A percentile compares a stretch with the other conserved stretches of the same genome.
Conservation (phyloP, 1,140 invertebrate species). For the Drosophila lini region DNA sequence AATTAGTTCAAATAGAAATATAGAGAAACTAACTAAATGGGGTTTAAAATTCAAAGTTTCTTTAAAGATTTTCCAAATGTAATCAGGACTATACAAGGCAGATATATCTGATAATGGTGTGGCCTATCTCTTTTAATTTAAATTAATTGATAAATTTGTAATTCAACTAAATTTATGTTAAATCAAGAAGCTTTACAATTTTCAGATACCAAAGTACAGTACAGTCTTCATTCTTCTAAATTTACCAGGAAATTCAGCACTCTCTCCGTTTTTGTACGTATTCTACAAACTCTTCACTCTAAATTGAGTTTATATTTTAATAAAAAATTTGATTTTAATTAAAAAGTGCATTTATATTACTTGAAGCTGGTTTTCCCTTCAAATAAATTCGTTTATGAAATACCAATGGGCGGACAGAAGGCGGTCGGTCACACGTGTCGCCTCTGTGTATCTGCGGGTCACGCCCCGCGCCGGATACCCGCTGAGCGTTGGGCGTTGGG, state of each 20-base stretch:
- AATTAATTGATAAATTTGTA: not conserved
- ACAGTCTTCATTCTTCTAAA: too few species aligned
- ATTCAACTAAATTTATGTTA: too few species aligned
- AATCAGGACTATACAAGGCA: not conserved
- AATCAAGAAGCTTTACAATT: too few species aligned
- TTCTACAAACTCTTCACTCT: not conserved
- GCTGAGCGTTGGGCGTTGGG: not conserved
- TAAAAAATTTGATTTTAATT: not conserved
- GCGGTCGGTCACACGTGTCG: slow-evolving; percentile 42
- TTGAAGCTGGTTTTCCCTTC: not conserved
- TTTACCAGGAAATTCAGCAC: not conserved
- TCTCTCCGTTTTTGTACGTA: not conserved
- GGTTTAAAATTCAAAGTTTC: too few species aligned
- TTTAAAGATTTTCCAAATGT: too few species aligned
- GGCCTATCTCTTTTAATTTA: not conserved
- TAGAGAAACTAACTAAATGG: not conserved
- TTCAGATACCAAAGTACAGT: too few species aligned
- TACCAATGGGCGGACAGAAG: slow-evolving; percentile 11
- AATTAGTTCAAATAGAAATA: not conserved
- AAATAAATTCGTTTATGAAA: not conserved
- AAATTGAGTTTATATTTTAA: too few species aligned
- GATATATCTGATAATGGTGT: not conserved
- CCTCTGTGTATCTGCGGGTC: slow-evolving; percentile 27
- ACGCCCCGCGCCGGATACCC: slow-evolving; percentile 35
- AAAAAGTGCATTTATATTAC: not conserved